Base-by-base conservation (phyloP, 2,888 invertebrate species). In the Hemaris fuciformis region DNA sequence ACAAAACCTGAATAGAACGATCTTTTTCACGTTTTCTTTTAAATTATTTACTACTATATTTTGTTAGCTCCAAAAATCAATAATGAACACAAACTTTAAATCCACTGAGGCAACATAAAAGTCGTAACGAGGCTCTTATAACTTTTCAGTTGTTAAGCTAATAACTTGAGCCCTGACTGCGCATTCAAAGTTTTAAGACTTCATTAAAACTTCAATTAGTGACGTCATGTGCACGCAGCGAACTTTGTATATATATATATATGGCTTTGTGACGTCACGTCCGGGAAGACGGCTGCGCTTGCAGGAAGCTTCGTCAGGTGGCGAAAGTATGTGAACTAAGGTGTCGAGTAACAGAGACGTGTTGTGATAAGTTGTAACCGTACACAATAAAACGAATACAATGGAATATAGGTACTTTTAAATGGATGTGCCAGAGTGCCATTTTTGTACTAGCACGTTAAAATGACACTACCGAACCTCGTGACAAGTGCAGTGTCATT, bases 251-350 rank as follows among this genome's bases (percentile, higher is more conserved):
- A 71, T 74, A 73, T 74, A 78, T 72, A 71, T 74, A 73, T 69
- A 67, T 66, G 70, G 69, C 74, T 71, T 67, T 65, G 65, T 75
- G 79, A 78, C 77, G 73, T 74, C 71, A 81, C 72, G 66, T 79
- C 78, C 77, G 75, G 75, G 73, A 73, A 73, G 67, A 65, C 71
- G 66, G 64, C 62, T 65, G 63, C 68, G 68, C 70, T 70, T 66
- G 69, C 70, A 72, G 71, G 69, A 75, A 76, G 65, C 66, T 67
- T 20, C 6, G 27, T 25, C 48, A 20, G 48, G 41, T 41, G 60
- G 15, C 8, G 53, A 23, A 38, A 67, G 56, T 57, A 25, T 57
- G 23, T 42, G 57, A 61, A 61, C 31, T 65, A 63, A 41, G 53
- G 27, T 53, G 18, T 15, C 27, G 18, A 15, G 31, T 31, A 3